Evolutionary conservation across 2,113 vertebrate genomes (phyloP), one percentile per base, ranked within the genome.

Genomic region (Todiramphus saurophagus): DNA sequence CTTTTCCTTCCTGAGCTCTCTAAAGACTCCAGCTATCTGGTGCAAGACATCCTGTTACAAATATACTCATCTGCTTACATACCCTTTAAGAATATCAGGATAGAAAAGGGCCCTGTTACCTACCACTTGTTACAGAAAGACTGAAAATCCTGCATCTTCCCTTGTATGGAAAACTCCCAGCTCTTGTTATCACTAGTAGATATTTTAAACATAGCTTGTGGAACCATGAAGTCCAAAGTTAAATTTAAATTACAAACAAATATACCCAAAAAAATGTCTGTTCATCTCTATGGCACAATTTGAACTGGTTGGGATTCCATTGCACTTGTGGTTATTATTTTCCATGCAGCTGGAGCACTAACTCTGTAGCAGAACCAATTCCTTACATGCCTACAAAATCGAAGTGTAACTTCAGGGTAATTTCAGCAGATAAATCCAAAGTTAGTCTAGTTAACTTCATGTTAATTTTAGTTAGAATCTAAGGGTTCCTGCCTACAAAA

Each of bases 381-480:
- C 24, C 84, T 89, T 74, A 84, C 27, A 58, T n/a, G 69, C 3
- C 19, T 84, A 75, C 68, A 27, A 35, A n/a, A 78, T 83, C 89
- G 85, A 95, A 89, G 92, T 56, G 27, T 89, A 93, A 92, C 89
- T 96, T 92, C 70, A 85, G 89, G 93, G 83, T 89, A 95, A 85
- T 89, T 83, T 62, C 89, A 96, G 70, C 85, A 96, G 77, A 56
- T 91, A 94, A 87, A 86, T 93, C 74, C 70, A 90, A 60, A 91
- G 73, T 94, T 92, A 84, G 14, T 46, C 62, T 39, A 95, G 92
- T 90, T 94, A 91, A 69, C 58, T 91, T 91, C 35, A 83, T 87
- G 58, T 73, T 95, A 91, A 90, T 94, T 93, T 96, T 56, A 83
- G 81, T 58, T 63, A 84, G 87, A 91, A 74, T 74, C 31, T 83